Conservation (phyloP, 2,888 invertebrate species). For the Pachycephus smyrnensis region DNA sequence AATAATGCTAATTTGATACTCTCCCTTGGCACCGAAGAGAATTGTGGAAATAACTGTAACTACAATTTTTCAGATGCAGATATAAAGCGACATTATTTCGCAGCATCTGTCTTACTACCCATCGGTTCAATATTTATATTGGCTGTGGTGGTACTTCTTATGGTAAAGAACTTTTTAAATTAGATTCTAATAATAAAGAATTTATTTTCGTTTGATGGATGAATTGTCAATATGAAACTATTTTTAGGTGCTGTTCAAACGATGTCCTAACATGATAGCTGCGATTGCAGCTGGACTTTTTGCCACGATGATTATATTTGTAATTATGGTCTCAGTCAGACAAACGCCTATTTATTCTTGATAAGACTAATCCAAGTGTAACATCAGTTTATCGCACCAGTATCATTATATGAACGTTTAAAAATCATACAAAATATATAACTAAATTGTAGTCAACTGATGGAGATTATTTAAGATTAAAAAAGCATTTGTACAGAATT, state of each 20-base stretch:
- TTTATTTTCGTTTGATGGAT: neutral
- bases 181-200: neutral
- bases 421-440: neutral
- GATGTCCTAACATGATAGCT: slow-evolving; percentile 67
- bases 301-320: slow-evolving; percentile 64
- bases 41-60: neutral
- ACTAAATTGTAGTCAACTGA: neutral
- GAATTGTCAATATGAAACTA: slow-evolving; percentile 24
- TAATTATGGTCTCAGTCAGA: slow-evolving; percentile 55
- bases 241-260: slow-evolving; percentile 66
- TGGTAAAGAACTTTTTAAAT: slow-evolving; percentile 45
- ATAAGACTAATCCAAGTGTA: slow-evolving; percentile 35
- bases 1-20: neutral
- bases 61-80: slow-evolving; percentile 41
- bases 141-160: slow-evolving; percentile 49
- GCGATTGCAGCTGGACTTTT: slow-evolving; percentile 66
- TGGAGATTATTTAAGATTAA: neutral
- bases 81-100: slow-evolving; percentile 49
- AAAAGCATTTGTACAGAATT: neutral
- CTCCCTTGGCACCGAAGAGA: neutral
- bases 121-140: slow-evolving; percentile 53
- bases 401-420: slow-evolving; percentile 1
- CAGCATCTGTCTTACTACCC: slow-evolving; percentile 52
- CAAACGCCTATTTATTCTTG: slow-evolving; percentile 49
- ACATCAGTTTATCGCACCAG: neutral